These are phyloP conservation scores for Dufourea novaeangliae DNA, from an alignment of 1,140 invertebrate genomes.

Conservation along the genomic window DNA sequence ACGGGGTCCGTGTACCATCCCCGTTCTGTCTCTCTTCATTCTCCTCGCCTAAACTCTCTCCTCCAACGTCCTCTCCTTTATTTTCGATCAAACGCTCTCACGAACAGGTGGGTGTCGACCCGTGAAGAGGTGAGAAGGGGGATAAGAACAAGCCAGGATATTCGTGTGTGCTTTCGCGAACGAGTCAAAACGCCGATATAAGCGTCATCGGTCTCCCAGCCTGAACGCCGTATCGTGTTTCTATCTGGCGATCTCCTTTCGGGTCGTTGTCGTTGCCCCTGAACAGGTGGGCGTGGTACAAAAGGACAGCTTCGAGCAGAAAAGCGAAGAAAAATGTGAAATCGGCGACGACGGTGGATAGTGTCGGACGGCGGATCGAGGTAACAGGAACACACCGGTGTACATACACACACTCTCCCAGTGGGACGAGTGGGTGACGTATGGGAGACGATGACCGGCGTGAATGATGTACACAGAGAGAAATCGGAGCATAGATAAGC, in stretches of 20 bases:
- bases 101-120: slow-evolving; percentile 60
- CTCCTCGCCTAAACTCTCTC: slow-evolving; percentile 11
- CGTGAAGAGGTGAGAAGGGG: no score
- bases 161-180: background rate
- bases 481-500: slow-evolving; percentile 68
- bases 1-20: slow-evolving; percentile 40
- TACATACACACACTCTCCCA: background rate
- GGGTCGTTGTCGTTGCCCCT: slow-evolving; percentile 11
- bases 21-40: slow-evolving; percentile 16
- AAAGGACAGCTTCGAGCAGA: background rate
- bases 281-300: slow-evolving; percentile 37
- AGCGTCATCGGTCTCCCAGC: slow-evolving; percentile 33
- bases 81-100: slow-evolving; percentile 15
- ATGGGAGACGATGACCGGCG: slow-evolving; percentile 24
- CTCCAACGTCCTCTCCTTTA: slow-evolving; percentile 26
- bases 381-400: background rate
- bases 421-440: slow-evolving; percentile 3
- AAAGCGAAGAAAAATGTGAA: background rate
- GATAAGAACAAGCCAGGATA: slow-evolving; percentile 41
- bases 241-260: slow-evolving; percentile 49
- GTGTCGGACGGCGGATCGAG: background rate
- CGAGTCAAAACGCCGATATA: slow-evolving; percentile 52
- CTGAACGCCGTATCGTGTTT: slow-evolving; percentile 43
- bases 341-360: no score
- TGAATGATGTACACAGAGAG: slow-evolving; percentile 52